Evolutionary conservation across 2,888 invertebrate genomes (phyloP).

Genomic region (Lamellibrachia columna): DNA sequence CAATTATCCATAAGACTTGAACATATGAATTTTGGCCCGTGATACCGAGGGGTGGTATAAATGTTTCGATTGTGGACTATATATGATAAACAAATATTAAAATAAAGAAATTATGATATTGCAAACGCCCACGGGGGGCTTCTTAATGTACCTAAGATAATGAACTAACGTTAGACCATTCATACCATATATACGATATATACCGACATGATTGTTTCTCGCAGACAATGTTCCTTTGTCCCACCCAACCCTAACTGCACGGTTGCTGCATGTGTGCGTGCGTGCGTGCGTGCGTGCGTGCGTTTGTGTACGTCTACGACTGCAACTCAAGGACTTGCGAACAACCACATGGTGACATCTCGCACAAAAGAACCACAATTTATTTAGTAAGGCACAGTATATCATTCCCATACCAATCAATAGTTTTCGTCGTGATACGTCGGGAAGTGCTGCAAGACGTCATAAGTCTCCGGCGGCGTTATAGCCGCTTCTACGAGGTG

Average conservation of each 20-base stretch:
- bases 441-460: not conserved
- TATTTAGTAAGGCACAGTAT: not conserved
- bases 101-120: no score
- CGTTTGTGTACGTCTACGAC: not conserved
- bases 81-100: no score
- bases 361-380: not conserved
- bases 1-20: no score
- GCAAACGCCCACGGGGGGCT: no score
- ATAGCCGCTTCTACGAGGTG: not conserved
- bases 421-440: not conserved
- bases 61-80: no score
- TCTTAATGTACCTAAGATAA: no score
- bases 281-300: not conserved
- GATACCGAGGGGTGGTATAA: no score
- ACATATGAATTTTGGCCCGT: no score
- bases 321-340: not conserved
- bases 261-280: not conserved
- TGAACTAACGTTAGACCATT: no score
- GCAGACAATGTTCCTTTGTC: no score
- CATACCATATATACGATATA: no score
- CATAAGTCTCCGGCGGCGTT: not conserved
- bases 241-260: not conserved
- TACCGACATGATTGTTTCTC: no score
- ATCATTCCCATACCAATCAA: not conserved
- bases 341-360: not conserved